Evolutionary conservation across 2,797 vertebrate genomes (phyloP).

Genomic region (Perdix hodgsoniae): DNA sequence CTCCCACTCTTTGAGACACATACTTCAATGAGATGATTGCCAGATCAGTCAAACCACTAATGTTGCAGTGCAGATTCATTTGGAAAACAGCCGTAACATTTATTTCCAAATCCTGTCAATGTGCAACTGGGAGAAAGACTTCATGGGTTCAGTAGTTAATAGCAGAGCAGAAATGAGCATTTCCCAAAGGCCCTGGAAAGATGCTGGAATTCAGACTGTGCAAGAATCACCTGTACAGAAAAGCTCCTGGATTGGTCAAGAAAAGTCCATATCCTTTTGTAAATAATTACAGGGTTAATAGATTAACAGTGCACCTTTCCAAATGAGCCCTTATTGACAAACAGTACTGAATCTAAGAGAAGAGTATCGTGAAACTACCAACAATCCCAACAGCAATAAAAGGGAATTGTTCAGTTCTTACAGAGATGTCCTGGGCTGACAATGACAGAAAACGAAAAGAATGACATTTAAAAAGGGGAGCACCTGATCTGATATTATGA

Average conservation of each 20-base stretch:
- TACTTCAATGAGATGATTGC: background rate
- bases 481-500: background rate
- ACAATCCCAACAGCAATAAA: background rate
- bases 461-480: background rate
- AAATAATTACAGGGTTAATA: background rate
- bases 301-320: background rate
- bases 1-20: background rate
- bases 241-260: background rate
- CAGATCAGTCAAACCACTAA: background rate
- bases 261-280: background rate
- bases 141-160: background rate
- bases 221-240: background rate
- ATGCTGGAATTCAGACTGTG: background rate
- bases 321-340: background rate
- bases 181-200: background rate
- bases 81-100: background rate
- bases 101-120: background rate
- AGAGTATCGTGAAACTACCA: background rate
- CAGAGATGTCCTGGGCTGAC: background rate
- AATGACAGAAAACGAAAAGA: background rate
- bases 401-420: background rate
- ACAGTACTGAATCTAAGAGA: background rate
- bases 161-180: background rate
- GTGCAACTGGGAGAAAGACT: background rate
- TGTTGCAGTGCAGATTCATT: background rate